phyloP scores from a whole-genome alignment of 1,140 invertebrate genomes.

The Drosophila varians region DNA sequence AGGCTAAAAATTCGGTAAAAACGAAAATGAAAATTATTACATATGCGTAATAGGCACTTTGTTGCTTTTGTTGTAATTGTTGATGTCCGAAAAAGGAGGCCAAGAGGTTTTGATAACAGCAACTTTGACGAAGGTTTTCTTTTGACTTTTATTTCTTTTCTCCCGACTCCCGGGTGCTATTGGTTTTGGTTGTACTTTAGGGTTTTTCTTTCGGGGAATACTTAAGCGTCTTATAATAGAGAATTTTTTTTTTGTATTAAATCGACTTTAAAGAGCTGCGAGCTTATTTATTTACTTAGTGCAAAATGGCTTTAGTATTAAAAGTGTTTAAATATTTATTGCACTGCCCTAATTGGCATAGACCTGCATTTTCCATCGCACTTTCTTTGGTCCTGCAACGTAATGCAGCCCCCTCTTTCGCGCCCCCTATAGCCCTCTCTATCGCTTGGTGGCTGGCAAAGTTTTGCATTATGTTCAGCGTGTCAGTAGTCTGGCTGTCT shows the following conservation, averaged over 20 bases:
- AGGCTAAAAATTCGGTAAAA: conserved; percentile 15
- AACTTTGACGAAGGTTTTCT: conserved; percentile 68
- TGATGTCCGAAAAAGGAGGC: conserved; percentile 21
- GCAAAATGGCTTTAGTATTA: too few species aligned
- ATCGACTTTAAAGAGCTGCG: too few species aligned
- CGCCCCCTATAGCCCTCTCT: not conserved
- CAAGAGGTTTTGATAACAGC: conserved; percentile 43
- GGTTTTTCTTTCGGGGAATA: not conserved
- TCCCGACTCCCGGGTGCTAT: not conserved
- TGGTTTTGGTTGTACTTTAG: not conserved
- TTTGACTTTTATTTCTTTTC: conserved; percentile 1
- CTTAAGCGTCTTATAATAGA: not conserved
- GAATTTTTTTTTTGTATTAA: too few species aligned
- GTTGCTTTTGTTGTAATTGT: conserved; percentile 23
- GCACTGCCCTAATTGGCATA: not conserved
- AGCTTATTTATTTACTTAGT: too few species aligned
- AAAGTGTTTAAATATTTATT: too few species aligned
- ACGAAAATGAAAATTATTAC: conserved; percentile 50
- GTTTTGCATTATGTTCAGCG: conserved; percentile 61
- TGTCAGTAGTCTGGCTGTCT: conserved; percentile 8
- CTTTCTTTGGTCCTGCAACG: too few species aligned
- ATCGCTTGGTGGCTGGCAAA: conserved; percentile 36
- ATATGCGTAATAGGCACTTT: conserved; percentile 39
- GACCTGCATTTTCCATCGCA: not conserved
- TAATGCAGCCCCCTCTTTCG: too few species aligned